These are phyloP conservation scores for Pygocentrus nattereri DNA, from an alignment of 2,797 vertebrate species.

Conservation along the genomic window DNA sequence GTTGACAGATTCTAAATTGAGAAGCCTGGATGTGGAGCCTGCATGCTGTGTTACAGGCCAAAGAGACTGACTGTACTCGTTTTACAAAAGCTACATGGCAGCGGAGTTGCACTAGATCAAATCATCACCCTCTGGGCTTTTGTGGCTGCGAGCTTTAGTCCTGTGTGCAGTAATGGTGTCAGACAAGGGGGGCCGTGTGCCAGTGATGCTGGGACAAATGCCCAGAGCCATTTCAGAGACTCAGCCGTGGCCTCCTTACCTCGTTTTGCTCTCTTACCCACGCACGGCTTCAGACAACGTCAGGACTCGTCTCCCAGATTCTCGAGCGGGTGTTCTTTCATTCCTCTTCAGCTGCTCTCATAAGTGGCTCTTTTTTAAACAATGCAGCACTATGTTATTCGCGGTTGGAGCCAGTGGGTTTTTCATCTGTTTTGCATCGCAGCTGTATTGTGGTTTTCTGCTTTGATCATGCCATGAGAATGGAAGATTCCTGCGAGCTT, in stretches of 20 bases:
- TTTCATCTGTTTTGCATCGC: constrained; percentile 31
- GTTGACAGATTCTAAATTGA: background rate
- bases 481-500: constrained; percentile 32
- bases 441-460: constrained; percentile 16
- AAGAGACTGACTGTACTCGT: background rate
- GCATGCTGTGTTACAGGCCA: background rate
- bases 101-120: constrained; percentile 7
- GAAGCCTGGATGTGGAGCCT: background rate
- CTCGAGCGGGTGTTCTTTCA: background rate
- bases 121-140: constrained; percentile 33
- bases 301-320: background rate
- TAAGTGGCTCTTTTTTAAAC: constrained; percentile 20
- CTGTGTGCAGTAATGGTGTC: background rate
- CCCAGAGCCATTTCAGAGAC: constrained; percentile 15
- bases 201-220: constrained; percentile 23
- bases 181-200: background rate
- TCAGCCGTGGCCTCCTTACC: constrained; percentile 27
- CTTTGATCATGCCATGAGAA: constrained; percentile 44
- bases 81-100: constrained; percentile 24
- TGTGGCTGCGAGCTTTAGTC: constrained; percentile 18
- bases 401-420: background rate
- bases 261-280: background rate
- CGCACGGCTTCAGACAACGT: background rate
- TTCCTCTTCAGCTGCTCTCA: constrained; percentile 6
- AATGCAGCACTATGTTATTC: constrained; percentile 26